Evolutionary conservation across 2,113 vertebrate species (phyloP).

Genomic region (Aplodontia rufa): DNA sequence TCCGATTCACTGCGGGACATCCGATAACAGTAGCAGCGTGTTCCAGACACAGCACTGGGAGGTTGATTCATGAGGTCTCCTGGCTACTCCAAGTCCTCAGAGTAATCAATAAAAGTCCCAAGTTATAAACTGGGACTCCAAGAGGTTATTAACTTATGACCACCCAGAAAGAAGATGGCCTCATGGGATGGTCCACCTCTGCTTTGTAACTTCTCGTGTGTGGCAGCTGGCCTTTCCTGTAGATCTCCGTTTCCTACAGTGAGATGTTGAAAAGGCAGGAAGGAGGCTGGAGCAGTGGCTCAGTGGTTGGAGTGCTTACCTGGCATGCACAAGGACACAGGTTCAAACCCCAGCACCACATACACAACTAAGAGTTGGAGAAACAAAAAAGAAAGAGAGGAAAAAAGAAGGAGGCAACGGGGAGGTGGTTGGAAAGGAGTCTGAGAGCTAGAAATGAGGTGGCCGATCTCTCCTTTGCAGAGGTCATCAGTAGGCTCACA

Average conservation of each 20-base stretch:
- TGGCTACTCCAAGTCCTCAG: neutral
- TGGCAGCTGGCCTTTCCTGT: neutral
- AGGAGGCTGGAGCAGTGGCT: too few species aligned
- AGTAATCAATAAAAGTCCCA: fast-evolving
- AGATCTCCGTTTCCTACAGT: neutral
- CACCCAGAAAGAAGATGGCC: neutral
- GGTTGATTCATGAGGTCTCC: neutral
- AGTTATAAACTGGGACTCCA: fast-evolving
- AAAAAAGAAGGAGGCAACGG: too few species aligned
- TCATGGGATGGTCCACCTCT: neutral
- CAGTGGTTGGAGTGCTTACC: too few species aligned
- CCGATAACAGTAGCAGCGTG: neutral
- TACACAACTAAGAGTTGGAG: too few species aligned
- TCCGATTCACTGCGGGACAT: fast-evolving
- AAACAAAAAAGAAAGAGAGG: too few species aligned
- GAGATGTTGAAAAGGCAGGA: neutral
- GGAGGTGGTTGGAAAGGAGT: neutral
- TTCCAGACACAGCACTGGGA: neutral
- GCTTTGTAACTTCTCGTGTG: neutral
- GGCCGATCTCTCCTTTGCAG: neutral
- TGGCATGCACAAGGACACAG: too few species aligned
- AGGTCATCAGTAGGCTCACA: neutral
- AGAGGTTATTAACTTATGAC: neutral
- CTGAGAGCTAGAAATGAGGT: neutral
- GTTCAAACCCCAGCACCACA: too few species aligned